phyloP scores from a whole-genome alignment of 2,113 vertebrate genomes.

The Addax nasomaculatus region DNA sequence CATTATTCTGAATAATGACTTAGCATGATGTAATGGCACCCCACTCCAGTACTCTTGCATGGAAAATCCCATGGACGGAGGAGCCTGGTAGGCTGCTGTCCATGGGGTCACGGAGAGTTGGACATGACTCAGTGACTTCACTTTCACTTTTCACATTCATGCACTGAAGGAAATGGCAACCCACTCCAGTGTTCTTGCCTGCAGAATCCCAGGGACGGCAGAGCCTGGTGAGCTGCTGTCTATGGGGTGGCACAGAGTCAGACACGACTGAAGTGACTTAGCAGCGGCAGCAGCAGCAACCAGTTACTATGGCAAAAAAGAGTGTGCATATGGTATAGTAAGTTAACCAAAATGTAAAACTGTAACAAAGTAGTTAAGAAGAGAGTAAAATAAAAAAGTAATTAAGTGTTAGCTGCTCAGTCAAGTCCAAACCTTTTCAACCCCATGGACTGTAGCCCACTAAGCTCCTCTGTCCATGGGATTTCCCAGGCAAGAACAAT shows the following conservation, averaged over 20 bases:
- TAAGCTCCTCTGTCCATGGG: not conserved
- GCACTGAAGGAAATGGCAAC: too few species aligned
- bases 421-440: not conserved
- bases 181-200: too few species aligned
- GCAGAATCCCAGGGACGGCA: too few species aligned
- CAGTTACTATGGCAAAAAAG: not conserved
- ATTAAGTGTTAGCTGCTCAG: not conserved
- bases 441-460: not conserved
- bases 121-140: too few species aligned
- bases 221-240: too few species aligned
- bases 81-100: too few species aligned
- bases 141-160: too few species aligned
- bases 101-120: too few species aligned
- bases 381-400: not conserved
- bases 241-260: too few species aligned
- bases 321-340: not conserved
- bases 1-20: slow-evolving; percentile 33
- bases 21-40: not conserved
- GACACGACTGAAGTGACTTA: accelerated
- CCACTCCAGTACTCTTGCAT: too few species aligned
- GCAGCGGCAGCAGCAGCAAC: not conserved
- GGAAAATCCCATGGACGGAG: too few species aligned
- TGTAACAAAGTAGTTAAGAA: slow-evolving; percentile 5
- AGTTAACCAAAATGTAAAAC: not conserved
- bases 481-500: not conserved